These are phyloP conservation scores for Lepeophtheirus nordmannii DNA, from an alignment of 2,888 invertebrate species.

Conservation along the genomic window DNA sequence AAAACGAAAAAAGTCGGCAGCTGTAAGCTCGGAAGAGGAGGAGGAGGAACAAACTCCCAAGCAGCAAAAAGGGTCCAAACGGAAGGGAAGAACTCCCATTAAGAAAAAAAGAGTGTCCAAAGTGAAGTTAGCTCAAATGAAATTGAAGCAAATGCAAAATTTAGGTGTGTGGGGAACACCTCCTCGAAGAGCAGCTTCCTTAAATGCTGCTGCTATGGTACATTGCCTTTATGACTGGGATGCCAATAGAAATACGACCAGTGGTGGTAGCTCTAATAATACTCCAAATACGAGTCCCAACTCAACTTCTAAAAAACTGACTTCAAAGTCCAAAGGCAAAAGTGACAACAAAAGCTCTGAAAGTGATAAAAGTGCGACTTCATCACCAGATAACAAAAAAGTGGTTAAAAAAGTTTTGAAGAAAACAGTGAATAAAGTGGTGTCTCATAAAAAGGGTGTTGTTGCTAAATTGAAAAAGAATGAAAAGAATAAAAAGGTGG, in stretches of 20 bases:
- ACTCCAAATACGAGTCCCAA: slow-evolving; percentile 19
- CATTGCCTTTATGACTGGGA: slow-evolving; percentile 81
- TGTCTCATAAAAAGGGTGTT: too few relatives aligned
- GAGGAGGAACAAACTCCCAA: too few relatives aligned
- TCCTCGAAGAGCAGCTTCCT: slow-evolving; percentile 61
- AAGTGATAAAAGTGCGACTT: slow-evolving; percentile 38
- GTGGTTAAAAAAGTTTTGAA: slow-evolving; percentile 34
- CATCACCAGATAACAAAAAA: slow-evolving; percentile 34
- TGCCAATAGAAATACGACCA: slow-evolving; percentile 40
- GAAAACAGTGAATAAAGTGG: slow-evolving; percentile 16
- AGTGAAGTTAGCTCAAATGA: slow-evolving; percentile 1
- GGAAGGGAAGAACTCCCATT: too few relatives aligned
- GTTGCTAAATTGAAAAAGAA: slow-evolving; percentile 12
- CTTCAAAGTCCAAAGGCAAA: slow-evolving; percentile 17
- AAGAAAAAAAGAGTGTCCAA: slow-evolving; percentile 7
- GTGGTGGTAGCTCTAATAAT: slow-evolving; percentile 41
- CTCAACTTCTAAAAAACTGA: slow-evolving; percentile 24
- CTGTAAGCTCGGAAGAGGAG: too few relatives aligned
- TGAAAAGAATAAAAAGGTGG: slow-evolving; percentile 37
- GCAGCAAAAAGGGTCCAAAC: too few relatives aligned
- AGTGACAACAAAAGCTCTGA: slow-evolving; percentile 25
- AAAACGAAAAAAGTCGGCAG: too few relatives aligned
- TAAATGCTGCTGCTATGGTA: slow-evolving; percentile 75
- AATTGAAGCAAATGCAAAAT: slow-evolving; percentile 31
- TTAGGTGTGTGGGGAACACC: slow-evolving; percentile 11